These are phyloP conservation scores for Drosophila funebris DNA, from an alignment of 1,140 invertebrate species.

Conservation along the genomic window DNA sequence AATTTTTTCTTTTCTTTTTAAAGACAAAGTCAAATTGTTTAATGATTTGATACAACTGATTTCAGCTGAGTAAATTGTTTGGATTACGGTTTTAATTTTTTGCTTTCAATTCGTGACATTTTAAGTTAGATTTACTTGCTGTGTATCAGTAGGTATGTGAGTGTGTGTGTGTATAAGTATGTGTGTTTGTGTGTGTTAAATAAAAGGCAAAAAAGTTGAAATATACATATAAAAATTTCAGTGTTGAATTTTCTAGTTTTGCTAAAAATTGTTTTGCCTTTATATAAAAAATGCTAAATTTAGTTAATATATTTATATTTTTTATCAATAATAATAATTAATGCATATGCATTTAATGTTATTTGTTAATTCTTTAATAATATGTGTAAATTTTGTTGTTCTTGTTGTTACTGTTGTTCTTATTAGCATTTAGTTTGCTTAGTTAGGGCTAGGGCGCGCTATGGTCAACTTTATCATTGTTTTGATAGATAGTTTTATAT, in stretches of 20 bases:
- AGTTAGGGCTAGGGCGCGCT: constrained; percentile 54
- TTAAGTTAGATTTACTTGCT: constrained; percentile 39
- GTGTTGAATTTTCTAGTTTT: constrained; percentile 51
- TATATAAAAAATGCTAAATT: constrained; percentile 51
- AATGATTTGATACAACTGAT: constrained; percentile 55
- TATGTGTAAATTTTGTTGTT: constrained; percentile 35
- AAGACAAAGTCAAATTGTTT: constrained; percentile 52
- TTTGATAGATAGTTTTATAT: constrained; percentile 14
- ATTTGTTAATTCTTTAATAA: constrained; percentile 25
- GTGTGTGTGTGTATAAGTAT: constrained; percentile 19
- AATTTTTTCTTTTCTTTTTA: constrained; percentile 45
- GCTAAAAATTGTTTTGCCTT: constrained; percentile 44
- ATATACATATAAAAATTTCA: constrained; percentile 34
- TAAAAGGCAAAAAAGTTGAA: constrained; percentile 22
- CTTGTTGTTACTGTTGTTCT: constrained; percentile 17
- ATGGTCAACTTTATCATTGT: constrained; percentile 54
- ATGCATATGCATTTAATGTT: constrained; percentile 30
- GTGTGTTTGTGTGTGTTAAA: constrained; percentile 27
- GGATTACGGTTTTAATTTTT: constrained; percentile 33
- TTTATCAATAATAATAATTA: constrained; percentile 46
- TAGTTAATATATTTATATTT: constrained; percentile 30
- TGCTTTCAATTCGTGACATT: constrained; percentile 18
- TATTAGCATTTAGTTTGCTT: constrained; percentile 37
- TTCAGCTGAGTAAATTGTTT: constrained; percentile 49
- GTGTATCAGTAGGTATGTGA: background rate